A percentile compares a stretch with the other conserved stretches of the same genome.
phyloP scores from a whole-genome alignment of 2,113 vertebrate species.

The Murina feae region DNA sequence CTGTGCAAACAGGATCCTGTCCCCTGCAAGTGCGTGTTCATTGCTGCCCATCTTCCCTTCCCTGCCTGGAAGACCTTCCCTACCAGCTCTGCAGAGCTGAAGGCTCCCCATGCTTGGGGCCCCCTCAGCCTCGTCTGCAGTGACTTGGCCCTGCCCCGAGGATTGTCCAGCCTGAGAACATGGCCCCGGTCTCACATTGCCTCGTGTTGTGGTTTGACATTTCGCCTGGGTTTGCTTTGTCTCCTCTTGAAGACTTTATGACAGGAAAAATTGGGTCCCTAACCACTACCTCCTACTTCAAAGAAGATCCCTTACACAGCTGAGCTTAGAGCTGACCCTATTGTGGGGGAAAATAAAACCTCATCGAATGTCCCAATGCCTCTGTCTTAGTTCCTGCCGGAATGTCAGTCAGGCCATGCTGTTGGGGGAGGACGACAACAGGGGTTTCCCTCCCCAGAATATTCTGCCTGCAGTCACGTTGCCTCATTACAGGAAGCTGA shows the following conservation, averaged over 20 bases:
- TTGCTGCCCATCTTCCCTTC: neutral
- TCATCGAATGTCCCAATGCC: neutral
- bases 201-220: conserved; percentile 37
- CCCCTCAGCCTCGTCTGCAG: neutral
- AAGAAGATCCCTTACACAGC: neutral
- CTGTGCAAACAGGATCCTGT: neutral
- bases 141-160: neutral
- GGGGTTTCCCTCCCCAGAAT: neutral
- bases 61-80: neutral
- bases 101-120: neutral
- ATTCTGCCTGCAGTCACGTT: neutral
- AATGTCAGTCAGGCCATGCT: neutral
- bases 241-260: conserved; percentile 25
- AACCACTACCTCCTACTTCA: conserved; percentile 18
- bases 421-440: neutral
- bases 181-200: neutral
- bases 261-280: neutral
- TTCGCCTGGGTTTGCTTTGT: conserved; percentile 31
- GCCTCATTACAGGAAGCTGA: neutral
- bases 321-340: neutral
- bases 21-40: neutral
- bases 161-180: neutral
- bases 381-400: neutral
- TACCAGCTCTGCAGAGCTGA: neutral
- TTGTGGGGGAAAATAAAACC: neutral